These are phyloP conservation scores for Halcyon senegalensis DNA, from an alignment of 2,113 vertebrate genomes.

Conservation along the genomic window DNA sequence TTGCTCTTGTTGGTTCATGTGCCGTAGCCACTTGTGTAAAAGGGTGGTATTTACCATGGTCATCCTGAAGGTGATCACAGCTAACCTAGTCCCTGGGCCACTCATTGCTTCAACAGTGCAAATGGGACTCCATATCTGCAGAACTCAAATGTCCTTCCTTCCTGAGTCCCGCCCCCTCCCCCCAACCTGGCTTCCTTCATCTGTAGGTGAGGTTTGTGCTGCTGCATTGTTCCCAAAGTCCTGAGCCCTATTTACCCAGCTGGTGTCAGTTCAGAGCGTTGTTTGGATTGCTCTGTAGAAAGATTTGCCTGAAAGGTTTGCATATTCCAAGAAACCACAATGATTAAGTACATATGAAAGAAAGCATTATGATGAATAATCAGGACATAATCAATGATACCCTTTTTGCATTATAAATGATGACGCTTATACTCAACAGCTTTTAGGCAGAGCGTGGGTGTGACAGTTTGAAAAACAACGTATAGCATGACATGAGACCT, in stretches of 20 bases:
- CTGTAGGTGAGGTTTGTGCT: background rate
- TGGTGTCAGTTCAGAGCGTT: slow-evolving; percentile 49
- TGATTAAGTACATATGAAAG: slow-evolving; percentile 68
- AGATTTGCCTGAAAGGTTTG: slow-evolving; percentile 67
- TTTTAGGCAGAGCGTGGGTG: slow-evolving; percentile 64
- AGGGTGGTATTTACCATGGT: background rate
- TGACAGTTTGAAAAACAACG: slow-evolving; percentile 47
- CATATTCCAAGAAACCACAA: slow-evolving; percentile 71
- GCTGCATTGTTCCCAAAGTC: background rate
- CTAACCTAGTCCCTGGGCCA: background rate
- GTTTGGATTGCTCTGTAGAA: slow-evolving; percentile 45
- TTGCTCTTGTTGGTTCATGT: background rate
- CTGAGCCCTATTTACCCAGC: slow-evolving; percentile 66
- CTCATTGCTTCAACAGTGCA: background rate
- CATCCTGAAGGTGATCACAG: background rate
- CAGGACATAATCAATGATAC: slow-evolving; percentile 70
- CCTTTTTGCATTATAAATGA: slow-evolving; percentile 73
- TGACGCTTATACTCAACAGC: slow-evolving; percentile 47
- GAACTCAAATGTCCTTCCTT: background rate
- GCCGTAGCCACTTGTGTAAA: background rate
- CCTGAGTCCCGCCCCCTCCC: background rate
- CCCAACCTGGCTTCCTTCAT: background rate
- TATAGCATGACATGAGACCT: background rate
- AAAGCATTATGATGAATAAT: slow-evolving; percentile 72
- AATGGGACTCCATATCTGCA: background rate